A percentile compares a stretch with the other conserved stretches of the same genome.
phyloP scores from a whole-genome alignment of 2,797 vertebrate species.

The Syngnathus acus region DNA sequence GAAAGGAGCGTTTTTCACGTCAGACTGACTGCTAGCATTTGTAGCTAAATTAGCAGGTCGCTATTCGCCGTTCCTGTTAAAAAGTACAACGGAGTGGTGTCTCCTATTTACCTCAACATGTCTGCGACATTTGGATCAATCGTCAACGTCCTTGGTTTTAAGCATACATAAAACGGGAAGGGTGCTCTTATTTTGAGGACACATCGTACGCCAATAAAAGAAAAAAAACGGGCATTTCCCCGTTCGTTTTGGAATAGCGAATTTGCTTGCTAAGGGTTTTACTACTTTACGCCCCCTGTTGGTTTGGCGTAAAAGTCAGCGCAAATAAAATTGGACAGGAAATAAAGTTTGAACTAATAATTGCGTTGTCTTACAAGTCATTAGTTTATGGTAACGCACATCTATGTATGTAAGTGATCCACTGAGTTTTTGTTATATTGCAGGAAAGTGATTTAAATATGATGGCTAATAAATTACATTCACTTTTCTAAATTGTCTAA shows the following conservation, averaged over 20 bases:
- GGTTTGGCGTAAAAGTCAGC: neutral
- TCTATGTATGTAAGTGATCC: too few species aligned
- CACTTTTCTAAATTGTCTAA: too few species aligned
- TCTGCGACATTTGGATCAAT: neutral
- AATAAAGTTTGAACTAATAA: too few species aligned
- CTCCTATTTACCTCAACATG: constrained; percentile 3
- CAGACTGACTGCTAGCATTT: neutral
- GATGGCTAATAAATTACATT: too few species aligned
- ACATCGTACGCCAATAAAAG: neutral
- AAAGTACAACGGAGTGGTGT: neutral
- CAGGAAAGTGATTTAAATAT: too few species aligned
- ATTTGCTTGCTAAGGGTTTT: neutral
- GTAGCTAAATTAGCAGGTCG: neutral
- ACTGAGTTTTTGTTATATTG: too few species aligned
- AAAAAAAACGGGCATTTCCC: neutral
- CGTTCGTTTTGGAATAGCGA: neutral
- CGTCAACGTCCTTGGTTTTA: neutral
- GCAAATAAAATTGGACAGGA: too few species aligned
- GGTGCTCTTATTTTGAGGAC: neutral
- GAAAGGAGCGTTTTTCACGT: neutral
- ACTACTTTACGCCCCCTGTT: neutral
- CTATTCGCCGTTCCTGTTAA: neutral
- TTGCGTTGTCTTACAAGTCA: too few species aligned
- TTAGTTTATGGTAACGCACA: too few species aligned
- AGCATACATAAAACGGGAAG: neutral